phyloP scores from a whole-genome alignment of 2,797 vertebrate genomes.

The Toxotes lorentzi region DNA sequence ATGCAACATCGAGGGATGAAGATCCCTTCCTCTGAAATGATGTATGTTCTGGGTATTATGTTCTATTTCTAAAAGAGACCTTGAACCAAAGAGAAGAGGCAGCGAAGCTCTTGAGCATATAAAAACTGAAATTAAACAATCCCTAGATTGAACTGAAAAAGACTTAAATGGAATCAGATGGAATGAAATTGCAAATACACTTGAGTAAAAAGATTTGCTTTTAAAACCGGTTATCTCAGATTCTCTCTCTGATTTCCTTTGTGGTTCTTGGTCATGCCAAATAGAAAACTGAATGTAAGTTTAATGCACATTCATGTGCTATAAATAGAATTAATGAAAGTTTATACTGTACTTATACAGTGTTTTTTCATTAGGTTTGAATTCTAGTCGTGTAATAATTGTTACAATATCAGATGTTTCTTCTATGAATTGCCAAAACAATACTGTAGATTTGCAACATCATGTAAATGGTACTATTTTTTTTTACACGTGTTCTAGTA shows the following conservation, averaged over 20 bases:
- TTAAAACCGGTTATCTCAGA: constrained; percentile 12
- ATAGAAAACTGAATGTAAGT: background rate
- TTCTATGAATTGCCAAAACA: background rate
- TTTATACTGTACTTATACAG: background rate
- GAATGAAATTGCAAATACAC: constrained; percentile 37
- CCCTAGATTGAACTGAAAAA: constrained; percentile 51
- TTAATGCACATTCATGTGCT: background rate
- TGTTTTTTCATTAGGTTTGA: background rate
- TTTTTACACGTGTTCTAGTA: background rate
- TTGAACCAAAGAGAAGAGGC: constrained; percentile 44
- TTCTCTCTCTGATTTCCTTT: background rate
- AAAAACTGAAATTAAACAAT: constrained; percentile 54
- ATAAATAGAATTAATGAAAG: constrained; percentile 12
- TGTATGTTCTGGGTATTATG: constrained; percentile 62
- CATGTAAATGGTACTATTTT: background rate
- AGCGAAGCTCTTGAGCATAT: constrained; percentile 48
- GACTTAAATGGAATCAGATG: constrained; percentile 47
- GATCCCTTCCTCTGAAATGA: constrained; percentile 57
- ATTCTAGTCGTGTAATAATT: background rate
- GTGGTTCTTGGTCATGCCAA: background rate
- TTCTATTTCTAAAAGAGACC: constrained; percentile 64
- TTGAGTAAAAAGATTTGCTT: constrained; percentile 34
- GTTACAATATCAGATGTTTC: background rate
- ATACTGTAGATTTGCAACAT: background rate
- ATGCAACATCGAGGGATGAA: constrained; percentile 68